These are phyloP conservation scores for Archips xylosteana DNA, from an alignment of 2,888 invertebrate genomes.

Conservation along the genomic window DNA sequence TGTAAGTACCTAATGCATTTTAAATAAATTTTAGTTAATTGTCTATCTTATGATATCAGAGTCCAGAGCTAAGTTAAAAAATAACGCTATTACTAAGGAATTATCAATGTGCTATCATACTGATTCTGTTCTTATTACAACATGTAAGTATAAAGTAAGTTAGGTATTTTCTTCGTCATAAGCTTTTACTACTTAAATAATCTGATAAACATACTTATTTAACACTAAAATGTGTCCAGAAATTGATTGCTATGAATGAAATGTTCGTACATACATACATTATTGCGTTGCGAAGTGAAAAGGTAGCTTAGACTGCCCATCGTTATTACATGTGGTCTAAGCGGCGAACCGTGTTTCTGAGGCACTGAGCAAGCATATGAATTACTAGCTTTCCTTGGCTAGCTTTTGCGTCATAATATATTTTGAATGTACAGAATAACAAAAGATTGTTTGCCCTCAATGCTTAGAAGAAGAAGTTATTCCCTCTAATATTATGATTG, in stretches of 20 bases:
- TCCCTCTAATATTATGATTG: too few relatives aligned
- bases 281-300: not conserved
- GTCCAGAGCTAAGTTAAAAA: not conserved
- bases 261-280: not conserved
- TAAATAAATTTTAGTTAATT: too few relatives aligned
- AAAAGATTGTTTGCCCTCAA: too few relatives aligned
- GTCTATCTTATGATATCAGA: not conserved
- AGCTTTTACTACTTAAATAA: too few relatives aligned
- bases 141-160: not conserved
- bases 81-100: not conserved
- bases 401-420: not conserved
- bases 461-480: too few relatives aligned
- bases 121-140: slow-evolving; percentile 17
- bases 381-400: not conserved
- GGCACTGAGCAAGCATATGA: not conserved
- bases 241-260: not conserved
- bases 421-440: too few relatives aligned
- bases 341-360: not conserved
- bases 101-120: slow-evolving; percentile 31
- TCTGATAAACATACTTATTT: too few relatives aligned
- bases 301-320: not conserved
- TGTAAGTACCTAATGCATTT: too few relatives aligned
- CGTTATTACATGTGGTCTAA: slow-evolving; percentile 13
- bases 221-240: too few relatives aligned
- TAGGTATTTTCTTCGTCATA: too few relatives aligned